Percentiles rank a stretch among this genome's conserved stretches.
These are phyloP conservation scores for Uria aalge DNA, from an alignment of 2,113 vertebrate genomes.

Conservation along the genomic window DNA sequence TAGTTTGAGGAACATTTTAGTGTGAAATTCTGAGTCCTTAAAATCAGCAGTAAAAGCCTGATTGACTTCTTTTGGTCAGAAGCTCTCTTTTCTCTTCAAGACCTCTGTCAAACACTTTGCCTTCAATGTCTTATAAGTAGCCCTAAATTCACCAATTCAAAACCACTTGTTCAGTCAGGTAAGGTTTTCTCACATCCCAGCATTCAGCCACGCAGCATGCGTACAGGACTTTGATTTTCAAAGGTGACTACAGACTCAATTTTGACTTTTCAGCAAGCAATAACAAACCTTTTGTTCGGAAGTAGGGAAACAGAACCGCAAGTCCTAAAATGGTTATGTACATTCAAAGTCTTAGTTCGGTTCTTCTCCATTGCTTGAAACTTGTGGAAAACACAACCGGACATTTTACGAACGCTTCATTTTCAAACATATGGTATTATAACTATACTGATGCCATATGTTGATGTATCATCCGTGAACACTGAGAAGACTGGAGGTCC, in stretches of 20 bases:
- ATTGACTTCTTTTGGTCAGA: neutral
- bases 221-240: neutral
- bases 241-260: neutral
- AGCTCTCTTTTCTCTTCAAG: neutral
- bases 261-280: neutral
- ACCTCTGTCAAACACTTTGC: neutral
- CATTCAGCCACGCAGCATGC: neutral
- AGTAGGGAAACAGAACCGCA: neutral
- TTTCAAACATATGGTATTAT: neutral
- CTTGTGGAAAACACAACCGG: neutral
- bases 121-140: neutral
- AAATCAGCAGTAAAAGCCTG: neutral
- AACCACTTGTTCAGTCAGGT: neutral
- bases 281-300: neutral
- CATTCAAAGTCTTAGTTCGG: neutral
- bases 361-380: neutral
- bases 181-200: neutral
- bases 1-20: neutral
- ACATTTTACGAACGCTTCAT: accelerated
- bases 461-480: neutral
- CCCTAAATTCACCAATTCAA: neutral
- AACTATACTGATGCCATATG: neutral
- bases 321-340: neutral
- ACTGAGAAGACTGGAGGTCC: neutral
- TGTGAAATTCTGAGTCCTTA: neutral